A percentile compares a stretch with the other conserved stretches of the same genome.
phyloP scores from a whole-genome alignment of 2,797 vertebrate species.

The Discoglossus pictus region DNA sequence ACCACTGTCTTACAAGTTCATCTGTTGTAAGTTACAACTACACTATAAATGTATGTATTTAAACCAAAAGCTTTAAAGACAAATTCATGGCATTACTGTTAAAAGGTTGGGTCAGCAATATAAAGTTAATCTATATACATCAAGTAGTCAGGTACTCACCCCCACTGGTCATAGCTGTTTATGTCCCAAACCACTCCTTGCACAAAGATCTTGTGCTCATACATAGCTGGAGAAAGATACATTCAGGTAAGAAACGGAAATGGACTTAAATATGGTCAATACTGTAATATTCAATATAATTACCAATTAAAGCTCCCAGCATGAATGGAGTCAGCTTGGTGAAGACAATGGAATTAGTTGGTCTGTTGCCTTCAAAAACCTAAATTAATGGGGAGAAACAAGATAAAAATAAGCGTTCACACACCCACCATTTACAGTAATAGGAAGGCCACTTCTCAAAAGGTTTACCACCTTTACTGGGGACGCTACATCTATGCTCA shows the following conservation, averaged over 20 bases:
- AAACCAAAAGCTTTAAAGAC: no score
- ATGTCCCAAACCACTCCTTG: slow-evolving; percentile 97
- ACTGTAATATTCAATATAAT: slow-evolving; percentile 54
- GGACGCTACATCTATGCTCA: no score
- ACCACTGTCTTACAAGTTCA: background rate
- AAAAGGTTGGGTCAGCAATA: no score
- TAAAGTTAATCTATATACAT: no score
- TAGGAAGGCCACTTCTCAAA: no score
- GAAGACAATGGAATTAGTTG: slow-evolving; percentile 95
- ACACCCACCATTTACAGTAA: no score
- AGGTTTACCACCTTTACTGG: no score
- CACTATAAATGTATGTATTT: no score
- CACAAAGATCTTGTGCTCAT: slow-evolving; percentile 98
- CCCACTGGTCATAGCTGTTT: slow-evolving; percentile 99
- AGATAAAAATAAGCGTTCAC: no score
- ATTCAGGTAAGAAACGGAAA: background rate
- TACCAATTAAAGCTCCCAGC: slow-evolving; percentile 91
- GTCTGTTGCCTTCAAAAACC: slow-evolving; percentile 97
- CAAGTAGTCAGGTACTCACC: slow-evolving; percentile 85
- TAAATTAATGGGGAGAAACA: slow-evolving; percentile 57
- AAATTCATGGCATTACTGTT: no score
- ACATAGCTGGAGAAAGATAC: slow-evolving; percentile 77
- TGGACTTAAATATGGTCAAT: background rate
- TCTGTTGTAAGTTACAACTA: background rate
- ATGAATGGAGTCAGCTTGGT: slow-evolving; percentile 89